Evolutionary conservation across 2,113 vertebrate genomes (phyloP), one percentile per base, ranked within the genome.

Genomic region (Rhinolophus sinicus): DNA sequence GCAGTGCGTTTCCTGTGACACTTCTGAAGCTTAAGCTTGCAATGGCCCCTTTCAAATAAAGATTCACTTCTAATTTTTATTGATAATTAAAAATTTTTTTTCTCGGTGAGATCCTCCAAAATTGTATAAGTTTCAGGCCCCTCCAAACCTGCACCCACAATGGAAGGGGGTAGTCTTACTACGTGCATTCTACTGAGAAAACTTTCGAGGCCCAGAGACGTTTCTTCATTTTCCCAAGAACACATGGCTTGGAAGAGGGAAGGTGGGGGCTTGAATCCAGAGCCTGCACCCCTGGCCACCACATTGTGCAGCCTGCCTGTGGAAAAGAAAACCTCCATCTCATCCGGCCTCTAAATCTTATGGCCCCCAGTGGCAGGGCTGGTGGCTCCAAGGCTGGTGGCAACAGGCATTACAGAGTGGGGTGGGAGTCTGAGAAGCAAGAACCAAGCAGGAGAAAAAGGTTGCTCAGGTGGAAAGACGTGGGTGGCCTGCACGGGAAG

Each of bases 291-390:
- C 78, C 28, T 28, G 47, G 47, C 60, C 18, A 5, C 47, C 69
- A 22, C 5, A 0, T 16, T 1, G 4, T 12, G 5, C 50, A 24
- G n/a, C 3, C 78, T 67, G 13, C 24, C 38, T 3, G 6, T 35
- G 58, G 44, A 14, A 40, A 21, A 73, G 56, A 28, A 26, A 38
- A 64, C n/a, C 18, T 30, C 58, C 56, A 13, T n/a, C 8, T 18
- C 35, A 2, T 40, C 47, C 2, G 0, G 62, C 14, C 64, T 54
- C 28, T 24, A 12, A 8, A 21, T 6, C n/a, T 21, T 30, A 26
- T 10, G n/a, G 28, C 38, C 62, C 30, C 47, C 13, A 5, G 7
- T 7, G 64, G 47, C 88, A 8, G 24, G 16, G 54, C 30, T 8
- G 67, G 54, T 21, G 67, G 8, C 16, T 1, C 35, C 15, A 1